These are phyloP conservation scores for Polylopha cassiicola DNA, from an alignment of 2,888 invertebrate genomes.

Conservation along the genomic window DNA sequence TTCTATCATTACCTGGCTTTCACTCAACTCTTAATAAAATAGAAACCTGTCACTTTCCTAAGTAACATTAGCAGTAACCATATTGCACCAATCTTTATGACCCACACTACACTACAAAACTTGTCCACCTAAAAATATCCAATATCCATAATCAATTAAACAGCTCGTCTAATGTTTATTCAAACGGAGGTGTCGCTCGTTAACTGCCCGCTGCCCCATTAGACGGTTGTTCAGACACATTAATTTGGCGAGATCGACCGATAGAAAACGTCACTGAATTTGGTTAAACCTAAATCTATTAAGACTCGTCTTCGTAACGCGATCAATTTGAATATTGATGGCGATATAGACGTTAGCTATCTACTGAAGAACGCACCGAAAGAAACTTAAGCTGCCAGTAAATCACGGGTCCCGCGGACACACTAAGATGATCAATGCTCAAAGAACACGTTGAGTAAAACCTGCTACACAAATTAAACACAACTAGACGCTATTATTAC, in stretches of 20 bases:
- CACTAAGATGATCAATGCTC: no score
- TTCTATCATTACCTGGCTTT: no score
- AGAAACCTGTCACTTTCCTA: no score
- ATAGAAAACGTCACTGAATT: constrained; percentile 28
- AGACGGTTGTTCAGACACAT: constrained; percentile 34
- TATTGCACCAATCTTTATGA: no score
- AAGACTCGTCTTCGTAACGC: no score
- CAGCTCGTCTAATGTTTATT: constrained; percentile 16
- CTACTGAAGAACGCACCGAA: constrained; percentile 62
- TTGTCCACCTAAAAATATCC: constrained; percentile 1
- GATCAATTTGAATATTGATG: constrained; percentile 64
- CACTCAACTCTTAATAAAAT: no score
- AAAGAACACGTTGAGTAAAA: no score
- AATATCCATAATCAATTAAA: constrained; percentile 6
- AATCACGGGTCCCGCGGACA: constrained; percentile 65
- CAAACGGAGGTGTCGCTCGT: constrained; percentile 20
- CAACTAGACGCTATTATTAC: no score
- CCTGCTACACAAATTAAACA: no score
- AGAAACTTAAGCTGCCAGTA: no score
- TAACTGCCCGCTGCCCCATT: constrained; percentile 29
- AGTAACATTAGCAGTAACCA: no score
- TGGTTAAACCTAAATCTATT: no score
- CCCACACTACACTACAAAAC: background rate
- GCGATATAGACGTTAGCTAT: constrained; percentile 46
- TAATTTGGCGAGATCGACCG: constrained; percentile 33